Conservation (phyloP, 1,140 invertebrate species). For the Micrasema longulum region DNA sequence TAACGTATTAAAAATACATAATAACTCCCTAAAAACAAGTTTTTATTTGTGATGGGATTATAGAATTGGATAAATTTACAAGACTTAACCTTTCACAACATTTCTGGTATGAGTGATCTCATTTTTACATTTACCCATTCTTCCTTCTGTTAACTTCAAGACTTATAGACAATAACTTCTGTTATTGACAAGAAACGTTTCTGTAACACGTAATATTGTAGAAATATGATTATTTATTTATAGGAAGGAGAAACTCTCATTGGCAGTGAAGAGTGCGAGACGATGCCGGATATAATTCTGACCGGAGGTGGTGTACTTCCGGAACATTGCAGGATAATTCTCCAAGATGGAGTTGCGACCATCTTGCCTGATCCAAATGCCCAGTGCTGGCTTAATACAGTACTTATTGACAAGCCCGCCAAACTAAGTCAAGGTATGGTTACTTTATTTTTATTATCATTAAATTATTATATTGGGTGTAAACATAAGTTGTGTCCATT, state of each 20-base stretch:
- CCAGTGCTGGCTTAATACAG: conserved; percentile 88
- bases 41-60: too few relatives aligned
- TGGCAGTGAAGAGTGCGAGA: conserved; percentile 78
- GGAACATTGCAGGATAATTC: conserved; percentile 85
- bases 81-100: too few relatives aligned
- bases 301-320: conserved; percentile 83
- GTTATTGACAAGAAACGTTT: too few relatives aligned
- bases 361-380: conserved; percentile 78
- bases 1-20: too few relatives aligned
- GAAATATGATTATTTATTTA: conserved; percentile 16
- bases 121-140: too few relatives aligned
- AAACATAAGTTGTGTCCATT: too few relatives aligned
- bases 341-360: conserved; percentile 80
- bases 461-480: too few relatives aligned
- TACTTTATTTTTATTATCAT: neutral
- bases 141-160: too few relatives aligned
- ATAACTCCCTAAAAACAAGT: too few relatives aligned
- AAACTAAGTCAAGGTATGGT: conserved; percentile 79
- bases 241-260: conserved; percentile 80
- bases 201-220: neutral
- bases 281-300: conserved; percentile 81
- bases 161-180: too few relatives aligned
- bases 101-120: too few relatives aligned
- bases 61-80: too few relatives aligned
- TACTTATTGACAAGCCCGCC: conserved; percentile 78